Evolutionary conservation across 2,113 vertebrate species (phyloP).

Genomic region (Ibidorhyncha struthersii): DNA sequence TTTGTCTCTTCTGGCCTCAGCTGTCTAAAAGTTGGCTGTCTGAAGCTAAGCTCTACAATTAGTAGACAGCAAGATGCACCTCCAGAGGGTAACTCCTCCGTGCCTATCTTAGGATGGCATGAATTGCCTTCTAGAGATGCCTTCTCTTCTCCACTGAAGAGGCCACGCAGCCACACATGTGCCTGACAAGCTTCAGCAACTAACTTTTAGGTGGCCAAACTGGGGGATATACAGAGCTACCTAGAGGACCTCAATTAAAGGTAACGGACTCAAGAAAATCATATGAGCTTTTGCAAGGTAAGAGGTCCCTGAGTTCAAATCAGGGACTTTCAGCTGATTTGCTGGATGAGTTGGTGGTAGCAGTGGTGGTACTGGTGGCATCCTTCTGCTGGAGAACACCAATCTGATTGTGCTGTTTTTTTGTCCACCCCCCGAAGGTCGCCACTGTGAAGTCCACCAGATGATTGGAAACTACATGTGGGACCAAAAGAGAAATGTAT

Average conservation of each 20-base stretch:
- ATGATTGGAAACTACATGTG: slow-evolving; percentile 98
- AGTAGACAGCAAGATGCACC: background rate
- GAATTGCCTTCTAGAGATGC: background rate
- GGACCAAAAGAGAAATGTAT: slow-evolving; percentile 81
- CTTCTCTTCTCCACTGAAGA: background rate
- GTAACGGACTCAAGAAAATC: background rate
- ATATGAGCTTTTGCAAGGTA: background rate
- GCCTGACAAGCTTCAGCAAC: background rate
- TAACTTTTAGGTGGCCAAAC: background rate
- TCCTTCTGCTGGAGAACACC: background rate
- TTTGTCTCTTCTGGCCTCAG: background rate
- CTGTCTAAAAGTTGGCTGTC: background rate
- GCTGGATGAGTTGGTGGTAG: background rate
- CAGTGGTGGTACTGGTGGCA: background rate
- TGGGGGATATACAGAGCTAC: background rate
- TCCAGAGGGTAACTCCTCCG: background rate
- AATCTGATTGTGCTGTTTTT: background rate
- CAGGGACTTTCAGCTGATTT: background rate
- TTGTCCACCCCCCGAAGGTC: slow-evolving; percentile 75
- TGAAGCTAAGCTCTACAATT: background rate
- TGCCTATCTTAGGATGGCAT: background rate
- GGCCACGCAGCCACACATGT: background rate
- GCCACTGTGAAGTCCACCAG: slow-evolving; percentile 89
- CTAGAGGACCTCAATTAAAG: background rate
- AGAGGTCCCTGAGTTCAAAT: background rate